Evolutionary conservation across 1,140 invertebrate genomes (phyloP).

Genomic region (Calliopsis andreniformis): DNA sequence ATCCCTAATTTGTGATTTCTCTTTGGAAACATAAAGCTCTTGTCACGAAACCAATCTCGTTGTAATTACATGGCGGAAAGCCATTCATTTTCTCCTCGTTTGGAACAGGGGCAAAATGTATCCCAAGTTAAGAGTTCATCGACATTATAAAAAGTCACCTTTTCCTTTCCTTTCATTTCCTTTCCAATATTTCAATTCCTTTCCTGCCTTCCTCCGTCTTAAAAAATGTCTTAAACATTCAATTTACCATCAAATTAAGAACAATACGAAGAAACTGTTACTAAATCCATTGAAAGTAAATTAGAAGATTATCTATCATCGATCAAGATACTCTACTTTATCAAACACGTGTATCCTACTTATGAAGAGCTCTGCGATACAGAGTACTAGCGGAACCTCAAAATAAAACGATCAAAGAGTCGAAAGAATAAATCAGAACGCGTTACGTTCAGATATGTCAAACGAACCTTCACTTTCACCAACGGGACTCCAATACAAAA

Average conservation of each 20-base stretch:
- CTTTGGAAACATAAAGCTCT: too few relatives aligned
- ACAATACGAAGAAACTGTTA: neutral
- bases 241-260: neutral
- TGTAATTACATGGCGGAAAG: constrained; percentile 20
- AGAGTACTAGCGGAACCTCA: neutral
- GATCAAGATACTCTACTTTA: too few relatives aligned
- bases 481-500: constrained; percentile 22
- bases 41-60: neutral
- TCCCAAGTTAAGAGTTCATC: neutral
- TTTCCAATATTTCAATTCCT: neutral
- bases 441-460: constrained; percentile 16
- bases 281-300: neutral
- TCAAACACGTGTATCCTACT: neutral
- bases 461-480: constrained; percentile 42
- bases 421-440: neutral
- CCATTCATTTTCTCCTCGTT: constrained; percentile 9
- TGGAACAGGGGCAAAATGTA: neutral
- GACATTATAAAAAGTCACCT: constrained; percentile 5
- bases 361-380: too few relatives aligned
- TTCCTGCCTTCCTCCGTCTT: neutral
- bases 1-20: too few relatives aligned
- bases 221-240: neutral
- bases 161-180: constrained; percentile 30
- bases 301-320: too few relatives aligned
- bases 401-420: neutral